Conservation (phyloP, 1,140 invertebrate genomes). For the Lordiphosa collinella region DNA sequence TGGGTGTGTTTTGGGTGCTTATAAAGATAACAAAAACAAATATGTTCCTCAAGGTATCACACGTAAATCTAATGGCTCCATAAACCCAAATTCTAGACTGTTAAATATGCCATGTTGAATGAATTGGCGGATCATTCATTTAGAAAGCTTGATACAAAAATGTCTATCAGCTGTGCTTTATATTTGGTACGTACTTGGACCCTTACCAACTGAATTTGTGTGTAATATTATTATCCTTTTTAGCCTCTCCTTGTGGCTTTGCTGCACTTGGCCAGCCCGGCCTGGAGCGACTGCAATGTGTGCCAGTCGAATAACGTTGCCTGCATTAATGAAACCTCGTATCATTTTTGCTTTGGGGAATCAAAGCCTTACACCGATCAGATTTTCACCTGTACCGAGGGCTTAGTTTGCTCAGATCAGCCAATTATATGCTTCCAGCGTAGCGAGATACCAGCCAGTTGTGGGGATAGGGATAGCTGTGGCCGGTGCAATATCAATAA, state of each 20-base stretch:
- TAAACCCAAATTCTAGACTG: background rate
- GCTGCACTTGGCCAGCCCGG: conserved; percentile 15
- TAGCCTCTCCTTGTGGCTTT: conserved; percentile 13
- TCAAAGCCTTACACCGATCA: conserved; percentile 31
- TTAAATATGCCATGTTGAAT: background rate
- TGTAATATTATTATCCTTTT: background rate
- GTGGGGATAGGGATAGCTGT: conserved; percentile 66
- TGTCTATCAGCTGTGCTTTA: background rate
- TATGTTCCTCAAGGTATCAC: background rate
- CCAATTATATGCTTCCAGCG: conserved; percentile 69
- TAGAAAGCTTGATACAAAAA: too few species aligned
- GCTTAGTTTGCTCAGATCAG: conserved; percentile 64
- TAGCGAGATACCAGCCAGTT: conserved; percentile 49
- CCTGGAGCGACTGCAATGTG: conserved; percentile 39
- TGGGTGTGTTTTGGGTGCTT: background rate
- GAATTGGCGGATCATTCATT: conserved; percentile 5
- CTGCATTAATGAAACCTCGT: conserved; percentile 65
- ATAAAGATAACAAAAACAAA: conserved; percentile 6
- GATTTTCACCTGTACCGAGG: conserved; percentile 59
- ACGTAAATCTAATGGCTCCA: background rate
- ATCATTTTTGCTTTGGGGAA: conserved; percentile 56
- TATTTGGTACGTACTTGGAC: background rate
- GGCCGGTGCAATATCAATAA: conserved; percentile 54
- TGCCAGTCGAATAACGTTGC: conserved; percentile 66
- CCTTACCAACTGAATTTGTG: background rate